Evolutionary conservation across 2,113 vertebrate species (phyloP).

Genomic region (human): GRCh38 chr1:95715001-95715500

Average conservation of each 20-base stretch:
- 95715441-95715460: neutral
- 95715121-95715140: neutral
- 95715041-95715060: neutral
- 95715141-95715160: neutral
- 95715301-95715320: neutral
- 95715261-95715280: neutral
- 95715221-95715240: neutral
- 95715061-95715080: neutral
- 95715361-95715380: neutral
- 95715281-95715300: neutral
- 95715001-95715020: neutral
- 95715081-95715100: neutral
- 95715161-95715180: neutral
- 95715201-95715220: neutral
- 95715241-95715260: neutral
- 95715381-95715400: neutral
- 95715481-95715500: constrained; percentile 31
- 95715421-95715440: neutral
- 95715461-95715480: neutral
- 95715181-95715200: neutral
- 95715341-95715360: neutral
- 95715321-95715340: neutral
- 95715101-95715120: neutral
- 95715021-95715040: neutral
- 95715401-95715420: neutral